Conservation (phyloP, 2,888 invertebrate species). For the Eupithecia insigniata region DNA sequence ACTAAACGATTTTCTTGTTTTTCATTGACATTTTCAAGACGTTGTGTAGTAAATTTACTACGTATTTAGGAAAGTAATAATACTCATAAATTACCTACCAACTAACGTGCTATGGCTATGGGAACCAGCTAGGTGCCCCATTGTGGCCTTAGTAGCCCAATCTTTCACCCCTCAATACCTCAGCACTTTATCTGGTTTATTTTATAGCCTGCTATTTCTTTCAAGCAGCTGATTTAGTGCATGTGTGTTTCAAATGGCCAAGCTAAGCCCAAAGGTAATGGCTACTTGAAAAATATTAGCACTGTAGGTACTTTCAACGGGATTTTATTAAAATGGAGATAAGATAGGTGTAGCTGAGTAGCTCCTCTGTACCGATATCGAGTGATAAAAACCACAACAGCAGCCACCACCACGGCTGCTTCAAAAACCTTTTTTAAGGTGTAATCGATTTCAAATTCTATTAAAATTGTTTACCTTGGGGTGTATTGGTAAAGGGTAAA, state of each 20-base stretch:
- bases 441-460: conserved; percentile 36
- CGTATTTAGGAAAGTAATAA: not conserved
- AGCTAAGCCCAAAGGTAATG: not conserved
- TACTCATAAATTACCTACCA: not conserved
- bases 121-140: not conserved
- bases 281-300: not conserved
- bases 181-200: conserved; percentile 31
- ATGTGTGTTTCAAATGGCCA: conserved; percentile 14
- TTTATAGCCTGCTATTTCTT: conserved; percentile 30
- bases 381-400: not conserved
- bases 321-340: not conserved
- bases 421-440: conserved; percentile 30
- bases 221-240: not conserved
- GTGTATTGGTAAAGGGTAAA: conserved; percentile 58
- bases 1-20: not conserved
- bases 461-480: conserved; percentile 35
- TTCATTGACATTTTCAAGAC: not conserved
- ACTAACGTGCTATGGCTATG: not conserved
- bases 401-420: no score
- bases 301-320: not conserved
- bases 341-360: not conserved
- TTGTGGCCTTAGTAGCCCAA: conserved; percentile 11
- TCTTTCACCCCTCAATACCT: conserved; percentile 30
- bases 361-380: not conserved
- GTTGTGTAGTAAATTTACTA: not conserved